Percentiles rank a stretch among this genome's conserved stretches.
Evolutionary conservation across 2,113 vertebrate species (phyloP).

Genomic region (Peromyscus maniculatus): DNA sequence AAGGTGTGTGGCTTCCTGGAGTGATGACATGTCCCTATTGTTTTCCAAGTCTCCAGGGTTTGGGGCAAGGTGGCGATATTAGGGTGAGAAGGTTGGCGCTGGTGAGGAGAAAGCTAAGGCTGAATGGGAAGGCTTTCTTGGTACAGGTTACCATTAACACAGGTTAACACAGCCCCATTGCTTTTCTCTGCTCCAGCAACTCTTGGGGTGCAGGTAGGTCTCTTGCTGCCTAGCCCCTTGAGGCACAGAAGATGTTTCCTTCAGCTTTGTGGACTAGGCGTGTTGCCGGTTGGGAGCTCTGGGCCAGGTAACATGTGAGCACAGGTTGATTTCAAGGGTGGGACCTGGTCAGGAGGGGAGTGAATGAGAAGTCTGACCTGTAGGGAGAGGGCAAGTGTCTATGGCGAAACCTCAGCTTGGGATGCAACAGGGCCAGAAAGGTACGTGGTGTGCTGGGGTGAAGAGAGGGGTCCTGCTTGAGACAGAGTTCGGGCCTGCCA

Average conservation of each 20-base stretch:
- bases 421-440: not conserved
- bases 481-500: not conserved
- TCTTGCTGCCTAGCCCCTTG: not conserved
- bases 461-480: not conserved
- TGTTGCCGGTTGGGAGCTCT: not conserved
- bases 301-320: not conserved
- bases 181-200: not conserved
- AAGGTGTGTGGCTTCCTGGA: conserved; percentile 44
- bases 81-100: not conserved
- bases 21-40: not conserved
- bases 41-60: conserved; percentile 42
- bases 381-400: not conserved
- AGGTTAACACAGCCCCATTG: not conserved
- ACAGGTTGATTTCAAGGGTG: not conserved
- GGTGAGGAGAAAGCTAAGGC: not conserved
- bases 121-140: not conserved
- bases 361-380: not conserved
- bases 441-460: not conserved
- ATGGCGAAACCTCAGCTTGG: not conserved
- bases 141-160: conserved; percentile 15
- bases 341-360: not conserved
- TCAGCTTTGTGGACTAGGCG: not conserved
- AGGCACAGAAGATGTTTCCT: conserved; percentile 53
- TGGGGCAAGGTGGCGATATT: not conserved
- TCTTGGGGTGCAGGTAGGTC: not conserved